These are phyloP conservation scores for Dasyprocta punctata DNA, from an alignment of 2,113 vertebrate genomes.

Conservation along the genomic window DNA sequence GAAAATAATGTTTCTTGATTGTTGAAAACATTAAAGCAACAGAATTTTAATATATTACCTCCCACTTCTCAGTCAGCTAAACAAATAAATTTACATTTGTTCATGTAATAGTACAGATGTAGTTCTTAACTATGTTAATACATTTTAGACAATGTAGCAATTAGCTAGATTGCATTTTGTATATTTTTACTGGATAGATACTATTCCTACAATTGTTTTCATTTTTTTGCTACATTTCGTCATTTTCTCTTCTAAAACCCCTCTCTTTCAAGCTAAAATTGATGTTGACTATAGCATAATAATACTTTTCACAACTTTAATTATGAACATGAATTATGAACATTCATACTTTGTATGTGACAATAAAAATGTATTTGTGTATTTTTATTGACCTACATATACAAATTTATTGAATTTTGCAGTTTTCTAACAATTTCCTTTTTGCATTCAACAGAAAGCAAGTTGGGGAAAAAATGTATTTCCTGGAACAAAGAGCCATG, in stretches of 20 bases:
- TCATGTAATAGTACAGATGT: neutral
- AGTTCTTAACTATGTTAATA: neutral
- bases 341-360: neutral
- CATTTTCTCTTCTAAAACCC: neutral
- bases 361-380: neutral
- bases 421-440: neutral
- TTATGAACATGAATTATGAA: neutral
- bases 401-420: neutral
- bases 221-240: neutral
- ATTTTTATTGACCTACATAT: neutral
- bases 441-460: neutral
- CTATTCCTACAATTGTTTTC: neutral
- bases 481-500: neutral
- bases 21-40: neutral
- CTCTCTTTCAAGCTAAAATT: neutral
- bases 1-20: slow-evolving; percentile 18
- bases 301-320: neutral
- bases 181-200: neutral
- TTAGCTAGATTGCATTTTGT: neutral
- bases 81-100: neutral
- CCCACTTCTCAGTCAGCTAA: neutral
- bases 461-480: neutral
- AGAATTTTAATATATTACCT: neutral
- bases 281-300: neutral
- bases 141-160: neutral